Evolutionary conservation across 35 echinoderm and acorn worm genomes (phyloP), one percentile per base, ranked within the genome.

Genomic region (Heliocidaris tuberculata): DNA sequence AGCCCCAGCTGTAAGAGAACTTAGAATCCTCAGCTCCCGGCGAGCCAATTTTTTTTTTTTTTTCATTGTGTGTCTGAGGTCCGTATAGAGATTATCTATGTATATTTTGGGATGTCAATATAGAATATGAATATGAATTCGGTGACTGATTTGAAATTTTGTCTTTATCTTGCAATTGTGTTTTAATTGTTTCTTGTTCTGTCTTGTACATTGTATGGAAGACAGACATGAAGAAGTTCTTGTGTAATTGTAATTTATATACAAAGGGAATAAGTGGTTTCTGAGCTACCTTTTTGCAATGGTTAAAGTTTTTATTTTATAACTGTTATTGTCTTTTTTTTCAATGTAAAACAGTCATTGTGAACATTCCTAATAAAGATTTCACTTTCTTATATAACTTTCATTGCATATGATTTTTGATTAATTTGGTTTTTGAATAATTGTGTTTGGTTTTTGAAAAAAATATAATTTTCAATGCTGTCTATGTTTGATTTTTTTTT

Each of bases 331-430:
- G 21, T 42, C 31, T 88, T 88, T 48, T 88, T 32, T 32, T 88
- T 42, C 31, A 88, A 42, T 88, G 86, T 88, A 88, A 32, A 88
- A 88, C 21, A 32, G 32, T 42, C 86, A 88, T 13, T 88, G 86
- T 48, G 47, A 88, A 88, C 86, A 88, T 88, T 88, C 86, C 86
- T 88, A 88, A 88, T 88, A 88, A 88, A 88, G 15, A 48, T 88
- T 88, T 88, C 86, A 88, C 86, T 88, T 88, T 88, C 86, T 32
- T 88, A 88, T 32, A 17, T 12, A 42, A 42, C 70, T 87, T 87
- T 30, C 59, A 60, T 12, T 60, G 35, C n/a, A n/a, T 42, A 42
- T 42, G 35, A 42, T 42, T 42, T 42, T 1, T 42, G 0, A 42
- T 42, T 42, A 42, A 42, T 42, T 42, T 42, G 3, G 35, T 42